A percentile compares a stretch with the other conserved stretches of the same genome.
Evolutionary conservation across 1,140 invertebrate genomes (phyloP).

Genomic region (Caenorhabditis tropicalis): DNA sequence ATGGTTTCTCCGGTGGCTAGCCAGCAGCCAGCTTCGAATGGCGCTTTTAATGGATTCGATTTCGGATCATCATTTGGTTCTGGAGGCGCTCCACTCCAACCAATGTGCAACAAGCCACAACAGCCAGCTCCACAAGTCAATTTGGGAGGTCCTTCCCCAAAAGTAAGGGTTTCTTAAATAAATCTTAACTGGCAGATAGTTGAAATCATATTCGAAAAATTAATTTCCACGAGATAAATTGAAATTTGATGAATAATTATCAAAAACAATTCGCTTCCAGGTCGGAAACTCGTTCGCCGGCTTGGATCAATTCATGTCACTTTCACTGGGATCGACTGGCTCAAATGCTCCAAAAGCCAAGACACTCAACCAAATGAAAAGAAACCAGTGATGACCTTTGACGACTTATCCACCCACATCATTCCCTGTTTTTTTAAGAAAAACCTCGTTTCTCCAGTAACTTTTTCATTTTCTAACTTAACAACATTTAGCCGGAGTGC

Average conservation of each 20-base stretch:
- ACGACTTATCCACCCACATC: no score
- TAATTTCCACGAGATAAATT: no score
- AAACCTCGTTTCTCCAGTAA: no score
- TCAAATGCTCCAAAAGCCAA: conserved; percentile 7
- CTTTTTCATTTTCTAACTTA: no score
- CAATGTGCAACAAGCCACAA: not conserved
- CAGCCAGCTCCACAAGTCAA: not conserved
- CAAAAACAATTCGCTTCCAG: not conserved
- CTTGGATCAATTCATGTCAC: conserved; percentile 10
- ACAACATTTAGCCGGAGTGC: no score
- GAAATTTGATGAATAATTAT: no score
- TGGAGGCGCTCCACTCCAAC: not conserved
- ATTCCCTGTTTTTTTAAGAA: not conserved
- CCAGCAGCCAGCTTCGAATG: not conserved
- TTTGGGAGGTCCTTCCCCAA: not conserved
- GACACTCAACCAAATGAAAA: conserved; percentile 18
- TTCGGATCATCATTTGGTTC: not conserved
- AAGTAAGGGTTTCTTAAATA: not conserved
- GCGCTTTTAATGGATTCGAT: not conserved
- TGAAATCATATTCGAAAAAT: no score
- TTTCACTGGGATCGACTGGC: not conserved
- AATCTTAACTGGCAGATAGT: no score
- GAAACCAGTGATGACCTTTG: not conserved
- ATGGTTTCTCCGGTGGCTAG: not conserved
- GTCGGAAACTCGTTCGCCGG: conserved; percentile 19